Conservation (phyloP, 1,140 invertebrate species). For the Cyclina sinensis region DNA sequence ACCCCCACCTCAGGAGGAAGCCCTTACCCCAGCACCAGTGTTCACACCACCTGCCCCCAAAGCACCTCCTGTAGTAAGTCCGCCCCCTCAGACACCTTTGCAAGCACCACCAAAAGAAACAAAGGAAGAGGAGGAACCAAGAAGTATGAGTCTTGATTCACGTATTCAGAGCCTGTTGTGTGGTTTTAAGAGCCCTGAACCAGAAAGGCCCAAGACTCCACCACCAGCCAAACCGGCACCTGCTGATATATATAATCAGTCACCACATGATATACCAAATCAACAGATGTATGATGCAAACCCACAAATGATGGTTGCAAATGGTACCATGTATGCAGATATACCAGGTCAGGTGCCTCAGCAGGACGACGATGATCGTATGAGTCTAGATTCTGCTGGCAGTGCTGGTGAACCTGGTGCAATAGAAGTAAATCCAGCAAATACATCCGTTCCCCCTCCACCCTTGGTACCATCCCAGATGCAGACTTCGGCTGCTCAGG, state of each 20-base stretch:
- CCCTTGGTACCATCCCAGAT: constrained; percentile 56
- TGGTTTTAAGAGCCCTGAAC: constrained; percentile 71
- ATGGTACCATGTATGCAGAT: constrained; percentile 25
- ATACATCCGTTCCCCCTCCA: constrained; percentile 53
- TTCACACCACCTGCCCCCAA: constrained; percentile 48
- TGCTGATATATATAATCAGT: not conserved
- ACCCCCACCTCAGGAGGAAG: constrained; percentile 50
- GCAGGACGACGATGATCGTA: constrained; percentile 90
- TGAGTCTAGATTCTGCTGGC: constrained; percentile 95
- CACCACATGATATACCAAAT: constrained; percentile 31
- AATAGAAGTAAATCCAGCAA: constrained; percentile 88
- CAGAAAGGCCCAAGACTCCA: constrained; percentile 69
- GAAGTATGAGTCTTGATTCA: constrained; percentile 89
- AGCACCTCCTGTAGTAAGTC: constrained; percentile 53
- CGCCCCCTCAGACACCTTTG: constrained; percentile 53
- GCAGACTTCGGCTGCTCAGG: constrained; percentile 25
- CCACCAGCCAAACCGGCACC: constrained; percentile 31
- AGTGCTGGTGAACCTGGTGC: constrained; percentile 94
- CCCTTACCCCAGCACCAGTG: constrained; percentile 24
- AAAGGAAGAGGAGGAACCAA: constrained; percentile 82
- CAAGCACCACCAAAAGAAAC: constrained; percentile 67
- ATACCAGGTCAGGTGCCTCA: not conserved
- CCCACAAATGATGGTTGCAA: constrained; percentile 24
- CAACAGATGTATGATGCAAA: constrained; percentile 15
- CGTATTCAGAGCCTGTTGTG: constrained; percentile 94